Conservation (phyloP, 2,888 invertebrate genomes). For the Orchesella flavescens region DNA sequence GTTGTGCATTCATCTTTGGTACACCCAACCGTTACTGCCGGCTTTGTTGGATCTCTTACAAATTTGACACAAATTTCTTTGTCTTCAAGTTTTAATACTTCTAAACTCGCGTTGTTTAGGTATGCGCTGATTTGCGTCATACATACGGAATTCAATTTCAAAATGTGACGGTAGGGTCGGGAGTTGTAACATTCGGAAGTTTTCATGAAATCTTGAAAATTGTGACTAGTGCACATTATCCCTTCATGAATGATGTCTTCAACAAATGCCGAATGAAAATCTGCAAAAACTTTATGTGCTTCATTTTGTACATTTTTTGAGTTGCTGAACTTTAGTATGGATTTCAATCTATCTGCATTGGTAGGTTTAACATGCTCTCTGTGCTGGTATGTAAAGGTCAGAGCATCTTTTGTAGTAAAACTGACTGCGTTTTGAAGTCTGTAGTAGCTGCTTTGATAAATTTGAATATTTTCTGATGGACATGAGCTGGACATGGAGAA, state of each 20-base stretch:
- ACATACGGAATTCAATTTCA: no score
- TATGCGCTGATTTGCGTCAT: not conserved
- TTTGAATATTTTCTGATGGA: not conserved
- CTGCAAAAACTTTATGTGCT: no score
- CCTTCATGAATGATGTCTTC: not conserved
- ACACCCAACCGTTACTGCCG: not conserved
- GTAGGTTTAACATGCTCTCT: constrained; percentile 8
- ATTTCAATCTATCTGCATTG: constrained; percentile 2
- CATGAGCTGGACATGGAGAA: not conserved
- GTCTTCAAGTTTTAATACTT: not conserved
- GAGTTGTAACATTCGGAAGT: no score
- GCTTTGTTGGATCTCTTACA: not conserved
- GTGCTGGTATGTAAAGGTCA: constrained; percentile 34
- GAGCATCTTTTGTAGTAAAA: constrained; percentile 28
- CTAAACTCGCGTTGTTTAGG: not conserved
- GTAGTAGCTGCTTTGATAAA: constrained; percentile 39
- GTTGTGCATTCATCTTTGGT: not conserved
- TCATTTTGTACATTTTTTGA: no score
- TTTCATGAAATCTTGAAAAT: not conserved
- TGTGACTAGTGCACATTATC: not conserved
- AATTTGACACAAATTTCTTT: not conserved
- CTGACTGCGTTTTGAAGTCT: constrained; percentile 34
- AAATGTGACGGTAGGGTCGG: no score
- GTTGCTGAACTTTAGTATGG: constrained; percentile 3
- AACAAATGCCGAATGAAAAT: not conserved